Evolutionary conservation across 35 echinoderm and acorn worm species (phyloP).

Genomic region (Apostichopus japonicus): DNA sequence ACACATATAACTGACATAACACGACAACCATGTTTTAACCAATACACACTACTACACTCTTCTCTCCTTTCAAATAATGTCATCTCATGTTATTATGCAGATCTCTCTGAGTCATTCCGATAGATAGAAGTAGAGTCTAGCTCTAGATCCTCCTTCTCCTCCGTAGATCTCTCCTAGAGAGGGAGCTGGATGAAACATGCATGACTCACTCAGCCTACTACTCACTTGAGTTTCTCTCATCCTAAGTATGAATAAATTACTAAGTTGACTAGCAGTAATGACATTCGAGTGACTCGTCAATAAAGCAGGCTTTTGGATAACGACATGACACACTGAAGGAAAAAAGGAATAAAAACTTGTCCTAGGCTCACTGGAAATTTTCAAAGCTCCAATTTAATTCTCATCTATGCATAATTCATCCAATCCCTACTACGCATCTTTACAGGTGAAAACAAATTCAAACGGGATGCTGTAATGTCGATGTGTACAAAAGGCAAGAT

Average conservation of each 20-base stretch:
- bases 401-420: too few species aligned
- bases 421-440: too few species aligned
- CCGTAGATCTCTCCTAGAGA: background rate
- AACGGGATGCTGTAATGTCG: too few species aligned
- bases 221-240: background rate
- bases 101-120: background rate
- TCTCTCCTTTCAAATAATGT: background rate
- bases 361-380: too few species aligned
- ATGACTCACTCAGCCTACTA: background rate
- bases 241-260: constrained; percentile 1
- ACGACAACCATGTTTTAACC: too few species aligned
- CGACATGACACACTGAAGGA: background rate
- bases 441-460: too few species aligned
- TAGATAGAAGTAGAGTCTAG: background rate
- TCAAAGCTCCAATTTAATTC: too few species aligned
- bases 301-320: background rate
- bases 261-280: background rate
- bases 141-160: background rate
- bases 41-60: background rate
- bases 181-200: background rate
- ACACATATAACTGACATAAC: too few species aligned
- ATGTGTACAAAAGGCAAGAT: too few species aligned
- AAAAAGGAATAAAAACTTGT: background rate
- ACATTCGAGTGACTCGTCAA: background rate
- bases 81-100: background rate